phyloP scores from a whole-genome alignment of 2,113 vertebrate species.

The Rhipidura dahli region DNA sequence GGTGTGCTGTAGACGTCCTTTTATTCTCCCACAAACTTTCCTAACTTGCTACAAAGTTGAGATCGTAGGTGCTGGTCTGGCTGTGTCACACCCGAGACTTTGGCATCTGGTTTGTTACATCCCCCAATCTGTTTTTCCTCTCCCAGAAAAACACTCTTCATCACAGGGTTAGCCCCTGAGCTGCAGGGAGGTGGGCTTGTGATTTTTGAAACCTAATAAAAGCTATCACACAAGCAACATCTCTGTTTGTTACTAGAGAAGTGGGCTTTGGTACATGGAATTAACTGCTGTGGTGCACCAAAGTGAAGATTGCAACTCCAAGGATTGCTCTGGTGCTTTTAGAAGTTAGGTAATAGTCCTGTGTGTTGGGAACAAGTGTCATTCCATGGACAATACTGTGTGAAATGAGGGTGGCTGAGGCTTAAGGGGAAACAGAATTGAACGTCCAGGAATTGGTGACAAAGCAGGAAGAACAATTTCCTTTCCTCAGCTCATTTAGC shows the following conservation, averaged over 20 bases:
- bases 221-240: neutral
- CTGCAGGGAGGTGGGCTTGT: neutral
- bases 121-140: neutral
- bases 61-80: accelerated
- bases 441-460: neutral
- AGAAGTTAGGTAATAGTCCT: neutral
- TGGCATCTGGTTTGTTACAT: neutral
- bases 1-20: neutral
- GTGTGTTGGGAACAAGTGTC: neutral
- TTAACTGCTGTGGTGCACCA: neutral
- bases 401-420: neutral
- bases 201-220: neutral
- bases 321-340: neutral
- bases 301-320: neutral
- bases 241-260: neutral
- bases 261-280: neutral
- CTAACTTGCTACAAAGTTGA: neutral
- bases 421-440: neutral
- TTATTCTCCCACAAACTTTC: neutral
- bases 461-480: neutral
- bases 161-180: neutral
- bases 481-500: neutral
- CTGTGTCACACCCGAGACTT: too few relatives aligned
- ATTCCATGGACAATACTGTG: neutral
- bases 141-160: neutral